A percentile compares a stretch with the other conserved stretches of the same genome.
Evolutionary conservation across 2,888 invertebrate genomes (phyloP).

Genomic region (Neoaliturus tenellus): DNA sequence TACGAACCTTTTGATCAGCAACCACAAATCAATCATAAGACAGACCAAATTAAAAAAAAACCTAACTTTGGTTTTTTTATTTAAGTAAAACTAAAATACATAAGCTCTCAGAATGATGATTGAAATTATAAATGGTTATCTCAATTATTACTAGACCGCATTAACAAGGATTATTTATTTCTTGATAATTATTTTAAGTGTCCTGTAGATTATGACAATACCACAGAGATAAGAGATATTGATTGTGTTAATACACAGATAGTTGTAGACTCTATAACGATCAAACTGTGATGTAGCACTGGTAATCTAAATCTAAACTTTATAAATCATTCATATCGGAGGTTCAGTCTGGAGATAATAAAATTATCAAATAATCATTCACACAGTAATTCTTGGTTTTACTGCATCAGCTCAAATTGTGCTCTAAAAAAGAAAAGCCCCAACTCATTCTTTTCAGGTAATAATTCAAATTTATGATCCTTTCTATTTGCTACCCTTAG

Average conservation of each 20-base stretch:
- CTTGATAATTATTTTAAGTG: background rate
- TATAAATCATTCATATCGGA: conserved; percentile 15
- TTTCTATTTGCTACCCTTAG: too few species aligned
- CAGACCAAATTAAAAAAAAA: too few species aligned
- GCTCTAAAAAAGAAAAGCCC: too few species aligned
- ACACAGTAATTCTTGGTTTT: background rate
- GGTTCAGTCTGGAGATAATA: conserved; percentile 4
- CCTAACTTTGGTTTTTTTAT: too few species aligned
- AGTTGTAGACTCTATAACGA: background rate
- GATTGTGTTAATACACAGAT: background rate
- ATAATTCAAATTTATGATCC: too few species aligned
- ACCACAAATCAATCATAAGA: too few species aligned
- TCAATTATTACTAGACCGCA: too few species aligned
- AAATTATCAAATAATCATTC: background rate
- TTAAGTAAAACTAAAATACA: too few species aligned
- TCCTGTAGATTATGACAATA: background rate
- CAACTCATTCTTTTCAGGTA: too few species aligned
- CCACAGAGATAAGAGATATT: background rate
- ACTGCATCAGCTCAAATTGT: background rate
- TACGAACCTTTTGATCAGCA: too few species aligned
- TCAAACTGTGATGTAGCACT: background rate
- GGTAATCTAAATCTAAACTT: background rate
- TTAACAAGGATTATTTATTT: conserved; percentile 7
- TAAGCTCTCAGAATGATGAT: too few species aligned
- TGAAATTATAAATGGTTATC: too few species aligned